Conservation (phyloP, 2,888 invertebrate species). For the Apodemia mormo region DNA sequence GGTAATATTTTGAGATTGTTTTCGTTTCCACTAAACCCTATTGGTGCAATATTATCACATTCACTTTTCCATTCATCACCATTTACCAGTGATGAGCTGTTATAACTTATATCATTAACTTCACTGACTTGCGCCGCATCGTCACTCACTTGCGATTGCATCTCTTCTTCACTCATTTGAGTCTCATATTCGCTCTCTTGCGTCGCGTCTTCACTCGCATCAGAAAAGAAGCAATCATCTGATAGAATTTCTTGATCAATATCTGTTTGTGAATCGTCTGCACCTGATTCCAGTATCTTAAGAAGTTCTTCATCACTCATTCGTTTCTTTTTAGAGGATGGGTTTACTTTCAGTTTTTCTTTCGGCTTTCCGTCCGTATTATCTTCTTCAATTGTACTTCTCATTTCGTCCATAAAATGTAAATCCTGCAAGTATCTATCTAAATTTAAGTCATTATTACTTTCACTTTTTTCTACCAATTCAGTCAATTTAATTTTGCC, state of each 20-base stretch:
- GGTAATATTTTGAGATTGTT: slow-evolving; percentile 27
- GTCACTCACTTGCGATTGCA: not conserved
- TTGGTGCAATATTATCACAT: slow-evolving; percentile 20
- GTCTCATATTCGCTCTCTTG: not conserved
- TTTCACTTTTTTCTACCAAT: slow-evolving; percentile 18
- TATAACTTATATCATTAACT: slow-evolving; percentile 21
- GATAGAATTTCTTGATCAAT: slow-evolving; percentile 13
- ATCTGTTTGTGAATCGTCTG: slow-evolving; percentile 3
- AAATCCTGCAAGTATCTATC: slow-evolving; percentile 2
- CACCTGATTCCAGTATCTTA: not conserved
- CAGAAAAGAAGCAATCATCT: not conserved
- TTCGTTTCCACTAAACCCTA: slow-evolving; percentile 22
- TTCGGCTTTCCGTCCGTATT: too few relatives aligned
- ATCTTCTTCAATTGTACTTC: slow-evolving; percentile 13
- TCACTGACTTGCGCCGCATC: not conserved
- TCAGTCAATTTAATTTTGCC: slow-evolving; percentile 15
- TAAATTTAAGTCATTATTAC: too few relatives aligned
- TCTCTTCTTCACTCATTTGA: not conserved
- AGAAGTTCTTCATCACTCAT: slow-evolving; percentile 14
- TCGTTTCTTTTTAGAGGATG: slow-evolving; percentile 2
- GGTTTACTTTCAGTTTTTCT: slow-evolving; percentile 7
- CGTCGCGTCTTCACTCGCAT: not conserved
- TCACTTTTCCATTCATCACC: slow-evolving; percentile 24
- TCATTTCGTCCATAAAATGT: slow-evolving; percentile 13
- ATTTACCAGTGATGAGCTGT: slow-evolving; percentile 18